Evolutionary conservation across 2,113 vertebrate genomes (phyloP), one percentile per base, ranked within the genome.

Genomic region (Bostrychus sinensis): DNA sequence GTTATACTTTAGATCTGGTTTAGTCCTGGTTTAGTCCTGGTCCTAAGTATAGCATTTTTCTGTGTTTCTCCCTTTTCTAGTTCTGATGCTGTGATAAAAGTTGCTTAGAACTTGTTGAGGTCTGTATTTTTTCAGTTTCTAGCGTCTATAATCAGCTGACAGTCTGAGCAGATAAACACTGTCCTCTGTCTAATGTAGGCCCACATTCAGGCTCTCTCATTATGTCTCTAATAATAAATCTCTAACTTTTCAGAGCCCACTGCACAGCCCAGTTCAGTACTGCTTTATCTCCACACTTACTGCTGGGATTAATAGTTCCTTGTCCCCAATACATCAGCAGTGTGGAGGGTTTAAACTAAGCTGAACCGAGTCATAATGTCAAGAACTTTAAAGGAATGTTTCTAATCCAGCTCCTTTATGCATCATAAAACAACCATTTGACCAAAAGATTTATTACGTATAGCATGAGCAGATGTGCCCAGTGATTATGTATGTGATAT

Each of bases 311-410:
- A 82, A 82, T 77, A 61, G 72, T 55, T 46, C 32, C 53, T 69
- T 72, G 74, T 83, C 70, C 78, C 76, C 62, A 78, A 70, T 84
- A 71, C 62, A 83, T 73, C 72, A 84, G 70, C n/a, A 65, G 19
- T 66, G 50, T 72, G 56, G 48, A 70, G 59, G 67, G 62, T 70
- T 79, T 58, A 48, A 72, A 68, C 50, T 64, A n/a, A n/a, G n/a
- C n/a, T n/a, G n/a, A n/a, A n/a, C n/a, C n/a, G n/a, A n/a, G 46
- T 36, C 38, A 56, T 66, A 61, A 59, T 41, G 62, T 74, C 78
- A 78, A 74, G 62, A 70, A 62, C 41, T 70, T 66, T 22, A 69
- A 66, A 67, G 75, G 45, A 65, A 80, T 67, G 43, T 46, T 71
- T 60, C 39, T 84, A 6, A 74, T 67, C 83, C 62, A 66, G 71